Conservation (phyloP, 2,888 invertebrate genomes). For the Cheilosia pagana region DNA sequence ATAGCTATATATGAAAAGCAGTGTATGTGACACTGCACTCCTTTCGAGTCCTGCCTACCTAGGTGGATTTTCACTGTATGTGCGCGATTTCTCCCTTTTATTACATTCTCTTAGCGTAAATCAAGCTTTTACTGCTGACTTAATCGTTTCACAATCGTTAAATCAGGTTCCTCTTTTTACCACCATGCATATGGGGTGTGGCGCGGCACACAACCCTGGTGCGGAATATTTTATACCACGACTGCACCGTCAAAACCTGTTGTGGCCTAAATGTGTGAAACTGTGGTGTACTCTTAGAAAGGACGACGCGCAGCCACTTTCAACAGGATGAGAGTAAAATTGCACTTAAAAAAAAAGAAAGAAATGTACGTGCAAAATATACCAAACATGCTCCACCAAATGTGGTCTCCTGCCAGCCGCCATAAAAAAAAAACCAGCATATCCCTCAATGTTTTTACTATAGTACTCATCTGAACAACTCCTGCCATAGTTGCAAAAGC, state of each 20-base stretch:
- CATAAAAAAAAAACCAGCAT: conserved; percentile 38
- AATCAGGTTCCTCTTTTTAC: conserved; percentile 59
- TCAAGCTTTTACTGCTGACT: conserved; percentile 74
- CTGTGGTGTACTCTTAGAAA: conserved; percentile 16
- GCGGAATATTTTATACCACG: conserved; percentile 6
- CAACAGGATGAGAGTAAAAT: conserved; percentile 42
- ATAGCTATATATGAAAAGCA: not conserved
- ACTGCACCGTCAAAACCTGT: conserved; percentile 48
- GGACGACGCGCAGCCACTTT: conserved; percentile 16
- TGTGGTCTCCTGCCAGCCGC: conserved; percentile 49
- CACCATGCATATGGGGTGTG: conserved; percentile 12
- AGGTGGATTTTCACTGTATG: conserved; percentile 41
- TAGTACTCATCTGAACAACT: conserved; percentile 31
- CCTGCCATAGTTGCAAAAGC: conserved; percentile 14
- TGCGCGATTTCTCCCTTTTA: conserved; percentile 46
- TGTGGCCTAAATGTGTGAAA: conserved; percentile 60
- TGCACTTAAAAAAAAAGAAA: conserved; percentile 64
- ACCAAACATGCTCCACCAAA: conserved; percentile 48
- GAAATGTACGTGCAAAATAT: conserved; percentile 48
- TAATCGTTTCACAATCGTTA: conserved; percentile 75
- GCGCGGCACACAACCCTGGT: not conserved
- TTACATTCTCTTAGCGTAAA: conserved; percentile 70
- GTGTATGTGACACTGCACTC: conserved; percentile 57
- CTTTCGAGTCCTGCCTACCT: conserved; percentile 33
- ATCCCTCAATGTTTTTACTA: conserved; percentile 49